Evolutionary conservation across 2,888 invertebrate genomes (phyloP), one percentile per base, ranked within the genome.

Genomic region (Himalopsyche tibetana): DNA sequence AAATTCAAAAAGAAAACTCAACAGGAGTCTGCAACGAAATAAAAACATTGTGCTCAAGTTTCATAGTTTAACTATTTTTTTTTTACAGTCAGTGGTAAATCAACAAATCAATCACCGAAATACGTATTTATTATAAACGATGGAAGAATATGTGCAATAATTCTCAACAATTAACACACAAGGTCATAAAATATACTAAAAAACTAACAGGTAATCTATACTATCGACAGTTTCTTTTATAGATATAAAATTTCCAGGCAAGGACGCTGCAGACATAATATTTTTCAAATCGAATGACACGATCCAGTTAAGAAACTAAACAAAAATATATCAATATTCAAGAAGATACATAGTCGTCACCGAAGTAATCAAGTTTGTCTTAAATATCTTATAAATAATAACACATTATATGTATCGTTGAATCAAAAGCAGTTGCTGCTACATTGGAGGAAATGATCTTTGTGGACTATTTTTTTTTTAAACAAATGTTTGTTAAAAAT

Each of bases 141-240:
- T 74, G 74, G 74, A 74, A 74, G 74, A 74, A 74, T 74, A 28
- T 74, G 74, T 74, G 74, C 74, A 74, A 74, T 74, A 74, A 74
- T 74, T 74, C 74, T 74, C 74, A 74, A 74, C 74, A 74, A 74
- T 74, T 74, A 74, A 74, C 74, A 74, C 74, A 86, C 83, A 83
- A 84, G 63, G 74, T 87, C 81, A 87, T 87, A 87, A 87, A 87
- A 87, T 87, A 87, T 87, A 80, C 87, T 87, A 86, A 87, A 84
- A 85, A 86, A 87, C 85, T 87, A 87, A 86, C 86, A 86, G 81
- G 81, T 83, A 85, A 82, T 84, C 85, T 85, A 87, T 40, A 69
- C 87, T 86, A 87, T 87, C 87, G 87, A 87, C 87, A 87, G 87
- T 87, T 87, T 83, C 51, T 82, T 81, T 84, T 81, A 81, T 36